phyloP scores from a whole-genome alignment of 1,140 invertebrate species.

The Macrobrachium nipponense region DNA sequence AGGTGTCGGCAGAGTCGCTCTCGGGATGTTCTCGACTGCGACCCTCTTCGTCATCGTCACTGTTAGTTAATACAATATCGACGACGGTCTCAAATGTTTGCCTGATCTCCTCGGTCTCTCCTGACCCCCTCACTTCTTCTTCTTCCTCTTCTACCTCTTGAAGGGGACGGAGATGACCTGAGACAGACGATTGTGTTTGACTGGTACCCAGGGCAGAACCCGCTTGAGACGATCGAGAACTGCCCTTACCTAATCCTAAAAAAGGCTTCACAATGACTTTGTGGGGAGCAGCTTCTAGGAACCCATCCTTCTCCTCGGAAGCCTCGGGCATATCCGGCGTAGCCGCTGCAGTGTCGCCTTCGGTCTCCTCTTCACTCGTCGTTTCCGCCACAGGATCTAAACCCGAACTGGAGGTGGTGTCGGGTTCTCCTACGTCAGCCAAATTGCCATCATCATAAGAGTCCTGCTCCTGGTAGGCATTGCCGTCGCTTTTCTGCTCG shows the following conservation, averaged over 20 bases:
- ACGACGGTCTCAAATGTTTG: constrained; percentile 47
- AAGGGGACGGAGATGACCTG: constrained; percentile 20
- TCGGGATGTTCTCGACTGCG: not conserved
- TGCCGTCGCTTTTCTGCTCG: constrained; percentile 42
- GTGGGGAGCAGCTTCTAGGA: constrained; percentile 42
- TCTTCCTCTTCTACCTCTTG: not conserved
- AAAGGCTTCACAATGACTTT: constrained; percentile 59
- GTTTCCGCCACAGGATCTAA: constrained; percentile 47
- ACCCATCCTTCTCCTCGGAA: constrained; percentile 48
- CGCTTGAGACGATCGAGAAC: constrained; percentile 52
- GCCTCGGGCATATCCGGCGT: constrained; percentile 38
- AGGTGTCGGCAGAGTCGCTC: not conserved
- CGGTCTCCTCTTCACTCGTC: constrained; percentile 33
- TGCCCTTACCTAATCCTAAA: constrained; percentile 65
- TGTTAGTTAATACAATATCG: constrained; percentile 26
- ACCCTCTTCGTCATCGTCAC: constrained; percentile 47
- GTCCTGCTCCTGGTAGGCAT: constrained; percentile 40
- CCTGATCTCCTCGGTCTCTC: not conserved
- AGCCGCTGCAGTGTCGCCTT: constrained; percentile 24
- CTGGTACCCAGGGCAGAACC: constrained; percentile 56
- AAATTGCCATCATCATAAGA: constrained; percentile 49
- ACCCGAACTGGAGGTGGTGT: constrained; percentile 50
- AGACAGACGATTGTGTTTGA: constrained; percentile 16
- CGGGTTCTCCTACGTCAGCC: constrained; percentile 50
- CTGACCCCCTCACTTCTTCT: not conserved